phyloP scores from a whole-genome alignment of 2,797 vertebrate species.

The Kryptopterus vitreolus region DNA sequence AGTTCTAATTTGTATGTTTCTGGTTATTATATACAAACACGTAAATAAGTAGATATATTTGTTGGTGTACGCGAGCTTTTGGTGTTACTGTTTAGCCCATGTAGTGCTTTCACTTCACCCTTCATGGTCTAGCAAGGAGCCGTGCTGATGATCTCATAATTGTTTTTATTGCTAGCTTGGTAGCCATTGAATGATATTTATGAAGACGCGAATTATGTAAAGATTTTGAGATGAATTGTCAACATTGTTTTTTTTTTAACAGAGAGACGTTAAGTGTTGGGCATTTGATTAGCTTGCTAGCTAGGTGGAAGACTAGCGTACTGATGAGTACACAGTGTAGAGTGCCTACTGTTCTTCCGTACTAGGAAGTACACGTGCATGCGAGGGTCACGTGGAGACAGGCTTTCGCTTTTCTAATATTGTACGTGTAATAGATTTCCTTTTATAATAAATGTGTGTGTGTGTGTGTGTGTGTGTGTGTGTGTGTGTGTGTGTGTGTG shows the following conservation, averaged over 20 bases:
- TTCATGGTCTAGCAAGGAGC: not conserved
- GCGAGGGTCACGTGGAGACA: too few species aligned
- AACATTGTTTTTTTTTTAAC: not conserved
- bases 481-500: too few species aligned
- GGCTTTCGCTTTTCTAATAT: too few species aligned
- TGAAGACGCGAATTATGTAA: not conserved
- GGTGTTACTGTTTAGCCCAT: not conserved
- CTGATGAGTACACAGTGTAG: not conserved
- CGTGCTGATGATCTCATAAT: not conserved
- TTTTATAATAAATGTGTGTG: too few species aligned
- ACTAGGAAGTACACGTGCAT: not conserved
- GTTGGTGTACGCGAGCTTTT: not conserved
- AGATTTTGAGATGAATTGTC: not conserved
- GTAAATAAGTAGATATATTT: not conserved
- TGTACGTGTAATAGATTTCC: too few species aligned
- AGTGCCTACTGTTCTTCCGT: too few species aligned
- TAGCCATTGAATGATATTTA: not conserved
- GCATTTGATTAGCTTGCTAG: not conserved
- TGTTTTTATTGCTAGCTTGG: constrained; percentile 3
- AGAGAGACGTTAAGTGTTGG: not conserved
- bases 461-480: too few species aligned
- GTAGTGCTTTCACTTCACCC: not conserved
- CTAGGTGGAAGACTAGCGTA: too few species aligned
- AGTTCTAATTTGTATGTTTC: not conserved
- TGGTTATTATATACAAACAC: not conserved